These are phyloP conservation scores for Pandemis corylana DNA, from an alignment of 2,888 invertebrate genomes.

Conservation along the genomic window DNA sequence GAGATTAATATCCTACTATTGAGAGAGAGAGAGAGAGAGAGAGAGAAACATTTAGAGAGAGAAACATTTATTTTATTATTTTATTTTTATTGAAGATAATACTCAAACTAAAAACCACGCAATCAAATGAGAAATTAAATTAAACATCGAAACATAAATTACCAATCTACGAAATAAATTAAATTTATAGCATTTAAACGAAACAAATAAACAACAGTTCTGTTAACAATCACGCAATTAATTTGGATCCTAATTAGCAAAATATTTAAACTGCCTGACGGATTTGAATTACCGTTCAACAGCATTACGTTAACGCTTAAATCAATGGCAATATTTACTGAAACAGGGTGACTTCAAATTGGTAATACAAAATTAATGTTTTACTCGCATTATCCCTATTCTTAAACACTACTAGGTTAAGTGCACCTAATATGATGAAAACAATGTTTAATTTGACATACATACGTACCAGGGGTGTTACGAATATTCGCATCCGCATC, in stretches of 20 bases:
- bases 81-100: too few relatives aligned
- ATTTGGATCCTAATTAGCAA: conserved; percentile 35
- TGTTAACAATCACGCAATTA: conserved; percentile 26
- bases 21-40: too few relatives aligned
- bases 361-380: too few relatives aligned
- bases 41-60: too few relatives aligned
- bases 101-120: not conserved
- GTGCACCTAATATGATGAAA: too few relatives aligned
- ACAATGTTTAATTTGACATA: too few relatives aligned
- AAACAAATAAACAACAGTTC: conserved; percentile 11
- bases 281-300: conserved; percentile 24
- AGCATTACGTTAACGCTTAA: not conserved
- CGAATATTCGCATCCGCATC: too few relatives aligned
- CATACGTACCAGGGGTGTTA: too few relatives aligned
- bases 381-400: too few relatives aligned
- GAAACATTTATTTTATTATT: too few relatives aligned
- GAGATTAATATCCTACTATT: too few relatives aligned
- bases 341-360: not conserved
- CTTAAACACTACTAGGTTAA: too few relatives aligned
- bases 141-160: not conserved
- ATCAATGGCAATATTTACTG: conserved; percentile 6
- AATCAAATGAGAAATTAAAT: not conserved
- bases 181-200: conserved; percentile 18
- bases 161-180: not conserved
- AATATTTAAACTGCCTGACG: conserved; percentile 27